These are phyloP conservation scores for Phragmatobia fuliginosa DNA, from an alignment of 2,888 invertebrate species.

Conservation along the genomic window DNA sequence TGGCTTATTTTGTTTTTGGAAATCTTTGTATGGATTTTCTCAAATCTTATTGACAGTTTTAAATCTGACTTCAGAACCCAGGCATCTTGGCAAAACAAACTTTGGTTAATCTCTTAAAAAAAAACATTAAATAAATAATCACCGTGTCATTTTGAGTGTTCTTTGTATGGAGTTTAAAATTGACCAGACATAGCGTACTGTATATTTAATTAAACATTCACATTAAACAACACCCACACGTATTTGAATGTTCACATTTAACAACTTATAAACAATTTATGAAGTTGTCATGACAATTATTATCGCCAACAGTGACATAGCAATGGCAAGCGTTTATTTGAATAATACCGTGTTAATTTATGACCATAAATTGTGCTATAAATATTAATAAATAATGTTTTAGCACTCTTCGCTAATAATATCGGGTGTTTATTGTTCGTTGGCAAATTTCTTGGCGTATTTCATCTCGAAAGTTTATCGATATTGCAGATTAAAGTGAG, in stretches of 20 bases:
- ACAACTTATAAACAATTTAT: slow-evolving; percentile 9
- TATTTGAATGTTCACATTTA: slow-evolving; percentile 7
- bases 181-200: slow-evolving; percentile 4
- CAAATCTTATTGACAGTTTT: slow-evolving; percentile 14
- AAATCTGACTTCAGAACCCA: slow-evolving; percentile 30
- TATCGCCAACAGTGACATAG: background rate
- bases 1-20: background rate
- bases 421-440: slow-evolving; percentile 10
- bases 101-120: slow-evolving; percentile 32
- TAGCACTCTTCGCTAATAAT: slow-evolving; percentile 23
- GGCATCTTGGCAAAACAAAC: slow-evolving; percentile 37
- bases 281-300: slow-evolving; percentile 11
- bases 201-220: background rate
- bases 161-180: slow-evolving; percentile 15
- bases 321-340: background rate
- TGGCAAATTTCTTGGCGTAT: slow-evolving; percentile 2
- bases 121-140: slow-evolving; percentile 39
- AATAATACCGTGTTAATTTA: background rate
- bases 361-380: background rate
- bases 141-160: slow-evolving; percentile 21
- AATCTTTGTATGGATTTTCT: background rate
- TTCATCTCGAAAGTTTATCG: background rate
- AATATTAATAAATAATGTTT: slow-evolving; percentile 19
- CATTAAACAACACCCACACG: slow-evolving; percentile 6
- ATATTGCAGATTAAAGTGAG: background rate